Percentiles rank a stretch among this genome's conserved stretches.
Evolutionary conservation across 2,113 vertebrate genomes (phyloP).

Genomic region (Nanorana parkeri): DNA sequence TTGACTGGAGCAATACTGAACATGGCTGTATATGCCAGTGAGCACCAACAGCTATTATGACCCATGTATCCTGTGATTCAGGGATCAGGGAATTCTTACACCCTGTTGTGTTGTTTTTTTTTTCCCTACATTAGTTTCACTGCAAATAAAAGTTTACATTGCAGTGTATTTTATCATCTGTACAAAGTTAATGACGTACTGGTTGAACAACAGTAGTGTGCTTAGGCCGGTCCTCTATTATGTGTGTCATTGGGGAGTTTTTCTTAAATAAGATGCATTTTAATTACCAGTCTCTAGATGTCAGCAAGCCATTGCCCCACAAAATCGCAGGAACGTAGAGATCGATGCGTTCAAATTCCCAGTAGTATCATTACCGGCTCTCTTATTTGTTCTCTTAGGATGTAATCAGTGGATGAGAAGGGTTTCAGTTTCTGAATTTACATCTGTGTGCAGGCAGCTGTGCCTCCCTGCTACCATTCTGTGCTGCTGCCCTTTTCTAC

Average conservation of each 20-base stretch:
- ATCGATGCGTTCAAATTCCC: background rate
- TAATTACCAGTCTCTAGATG: constrained; percentile 5
- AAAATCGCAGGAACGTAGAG: background rate
- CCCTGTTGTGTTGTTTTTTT: no score
- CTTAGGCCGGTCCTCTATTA: background rate
- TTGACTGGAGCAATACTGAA: no score
- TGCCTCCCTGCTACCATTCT: background rate
- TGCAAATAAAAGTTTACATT: no score
- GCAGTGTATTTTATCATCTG: no score
- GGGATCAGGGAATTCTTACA: no score
- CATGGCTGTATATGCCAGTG: no score
- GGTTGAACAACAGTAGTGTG: background rate
- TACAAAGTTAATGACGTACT: no score
- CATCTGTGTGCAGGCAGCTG: constrained; percentile 25
- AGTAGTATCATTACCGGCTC: constrained; percentile 13
- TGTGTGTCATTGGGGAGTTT: constrained; percentile 6
- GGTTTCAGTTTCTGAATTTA: background rate
- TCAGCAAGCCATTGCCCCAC: background rate
- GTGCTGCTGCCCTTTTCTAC: no score
- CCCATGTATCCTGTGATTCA: no score
- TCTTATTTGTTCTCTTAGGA: constrained; percentile 33
- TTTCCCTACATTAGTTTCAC: no score
- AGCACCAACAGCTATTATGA: no score
- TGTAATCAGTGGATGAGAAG: constrained; percentile 22
- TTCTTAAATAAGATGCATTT: constrained; percentile 20